Base-by-base conservation (phyloP, 2,888 invertebrate species). In the Nowickia ferox region DNA sequence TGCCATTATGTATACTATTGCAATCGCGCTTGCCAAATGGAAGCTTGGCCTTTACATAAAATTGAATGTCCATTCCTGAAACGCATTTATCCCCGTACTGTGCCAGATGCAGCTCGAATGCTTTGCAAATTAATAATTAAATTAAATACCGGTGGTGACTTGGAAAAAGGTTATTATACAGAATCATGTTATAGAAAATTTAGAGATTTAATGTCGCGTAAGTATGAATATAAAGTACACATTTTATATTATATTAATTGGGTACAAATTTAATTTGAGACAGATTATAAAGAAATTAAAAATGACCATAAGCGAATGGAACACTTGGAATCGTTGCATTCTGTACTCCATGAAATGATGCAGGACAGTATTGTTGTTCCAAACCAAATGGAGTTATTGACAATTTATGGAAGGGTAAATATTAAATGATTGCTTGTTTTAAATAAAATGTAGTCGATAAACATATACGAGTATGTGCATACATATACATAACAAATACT, bases 161-260 rank as follows among this genome's bases (percentile, higher is more conserved):
- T 94, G 13, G 94, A 95, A 87, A 94, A 95, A 78, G 95, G 95
- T 1, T 96, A 95, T 92, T 96, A 97, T 89, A 94, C 95, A 0
- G 94, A 95, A 42, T 95, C 94, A 5, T 94, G 94, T 13, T 97
- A 94, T 88, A 94, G 97, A 78, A 96, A 95, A 93, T 98, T 97
- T 93, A 96, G 96, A 90, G 97, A 98, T 93, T 93, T 98, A 30
- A 97, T 97, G 97, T 97, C 98, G 69, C 98, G 98, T 98, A 94
- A 95, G 96, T 94, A 30, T 30, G 30, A 5, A 5, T 6, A 30
- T 30, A 6, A 6, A 0, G 30, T 30, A 30, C 6, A 30, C 30
- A 30, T 30, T 5, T 30, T 30, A 30, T 30, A 30, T 30, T 30
- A 30, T 0, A 6, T 30, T 30, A 30, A 30, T 30, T 30, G 6